phyloP scores from a whole-genome alignment of 2,888 invertebrate genomes.

The Spatulosminthurus flaviceps region DNA sequence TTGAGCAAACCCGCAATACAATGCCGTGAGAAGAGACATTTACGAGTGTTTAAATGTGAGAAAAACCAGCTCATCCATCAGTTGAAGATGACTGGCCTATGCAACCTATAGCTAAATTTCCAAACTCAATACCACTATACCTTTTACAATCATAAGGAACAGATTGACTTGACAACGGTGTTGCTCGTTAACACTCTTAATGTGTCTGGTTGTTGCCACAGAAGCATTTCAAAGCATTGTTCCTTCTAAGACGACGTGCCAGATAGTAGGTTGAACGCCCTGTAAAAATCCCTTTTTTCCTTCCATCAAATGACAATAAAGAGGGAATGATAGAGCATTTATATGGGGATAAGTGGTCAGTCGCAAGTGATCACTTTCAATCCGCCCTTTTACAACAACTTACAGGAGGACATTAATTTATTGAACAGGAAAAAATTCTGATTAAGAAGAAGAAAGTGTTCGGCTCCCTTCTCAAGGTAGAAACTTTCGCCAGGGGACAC shows the following conservation, averaged over 20 bases:
- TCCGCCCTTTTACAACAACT: too few relatives aligned
- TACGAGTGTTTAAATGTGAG: constrained; percentile 16
- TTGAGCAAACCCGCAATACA: constrained; percentile 1
- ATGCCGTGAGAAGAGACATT: constrained; percentile 4
- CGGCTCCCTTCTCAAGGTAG: too few relatives aligned
- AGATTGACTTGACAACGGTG: constrained; percentile 8
- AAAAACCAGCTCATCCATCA: constrained; percentile 36
- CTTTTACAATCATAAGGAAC: neutral
- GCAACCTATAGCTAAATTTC: neutral
- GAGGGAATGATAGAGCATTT: neutral
- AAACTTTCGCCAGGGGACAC: too few relatives aligned
- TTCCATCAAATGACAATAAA: neutral
- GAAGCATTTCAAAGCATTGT: neutral
- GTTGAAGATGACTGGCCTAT: constrained; percentile 7
- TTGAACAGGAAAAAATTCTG: too few relatives aligned
- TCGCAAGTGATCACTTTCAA: too few relatives aligned
- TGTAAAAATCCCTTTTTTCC: neutral
- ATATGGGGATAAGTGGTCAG: neutral
- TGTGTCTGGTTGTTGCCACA: constrained; percentile 10
- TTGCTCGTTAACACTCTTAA: constrained; percentile 24
- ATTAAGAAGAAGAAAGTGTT: too few relatives aligned
- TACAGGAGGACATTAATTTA: too few relatives aligned
- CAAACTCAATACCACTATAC: too few relatives aligned
- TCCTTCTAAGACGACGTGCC: neutral
- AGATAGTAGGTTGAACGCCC: neutral